Evolutionary conservation across 2,113 vertebrate genomes (phyloP), one percentile per base, ranked within the genome.

Genomic region (Epinephelus cyanopodus): DNA sequence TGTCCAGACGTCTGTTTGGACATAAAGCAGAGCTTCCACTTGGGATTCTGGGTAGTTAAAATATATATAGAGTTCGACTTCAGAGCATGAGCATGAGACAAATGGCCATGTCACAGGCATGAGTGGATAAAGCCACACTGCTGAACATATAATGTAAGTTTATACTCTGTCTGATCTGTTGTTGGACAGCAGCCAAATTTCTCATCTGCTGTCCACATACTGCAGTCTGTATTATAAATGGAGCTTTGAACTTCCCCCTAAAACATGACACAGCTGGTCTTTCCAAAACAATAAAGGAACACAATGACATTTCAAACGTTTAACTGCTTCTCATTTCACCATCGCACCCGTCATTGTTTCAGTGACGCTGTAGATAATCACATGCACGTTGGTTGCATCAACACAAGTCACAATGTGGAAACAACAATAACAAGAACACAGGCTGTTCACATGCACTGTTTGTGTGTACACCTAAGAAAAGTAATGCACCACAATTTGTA

Each of bases 101-200:
- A 87, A 62, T 4, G n/a, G 27, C 33, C 60, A 73, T 70, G 71
- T 83, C 50, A 73, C 50, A 4, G 33, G 23, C 39, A 56, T 17
- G 72, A 69, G 42, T 17, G 63, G 56, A 53, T 13, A 64, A 73
- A 77, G 72, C 76, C 56, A 66, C 54, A 60, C 37, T 12, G 47
- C 52, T 47, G 56, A 54, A 64, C 60, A 39, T 52, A 17, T 15
- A 50, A 9, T 45, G 42, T 50, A 72, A 23, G 61, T 81, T 77
- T 74, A 60, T 37, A 21, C 58, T 84, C 10, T 42, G 77, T 65
- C 73, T 60, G 19, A 25, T 77, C 62, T 64, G 27, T 48, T 62
- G n/a, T 67, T 88, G 88, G 84, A 76, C 9, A 23, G 37, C 23
- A 14, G 87, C 90, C 88, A 89, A 69, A 57, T 70, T 64, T 82